Percentiles rank a stretch among this genome's conserved stretches.
Conservation (phyloP, 2,888 invertebrate species). For the Nomada flava region DNA sequence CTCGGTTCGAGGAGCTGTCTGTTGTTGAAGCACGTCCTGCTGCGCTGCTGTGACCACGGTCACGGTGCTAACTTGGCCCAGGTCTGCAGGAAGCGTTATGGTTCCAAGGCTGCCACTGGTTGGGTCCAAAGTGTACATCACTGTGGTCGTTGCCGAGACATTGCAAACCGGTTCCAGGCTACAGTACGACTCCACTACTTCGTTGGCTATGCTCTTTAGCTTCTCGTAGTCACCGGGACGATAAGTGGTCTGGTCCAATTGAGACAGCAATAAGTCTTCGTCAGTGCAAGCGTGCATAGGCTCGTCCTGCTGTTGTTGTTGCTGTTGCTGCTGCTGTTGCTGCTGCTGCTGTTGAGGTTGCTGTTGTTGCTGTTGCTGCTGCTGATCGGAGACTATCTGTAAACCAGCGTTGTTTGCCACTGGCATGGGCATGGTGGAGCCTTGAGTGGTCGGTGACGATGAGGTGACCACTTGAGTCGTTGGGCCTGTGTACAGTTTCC, state of each 20-base stretch:
- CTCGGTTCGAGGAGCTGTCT: constrained; percentile 80
- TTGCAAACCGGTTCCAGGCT: constrained; percentile 87
- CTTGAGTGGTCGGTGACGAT: constrained; percentile 79
- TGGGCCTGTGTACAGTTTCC: constrained; percentile 86
- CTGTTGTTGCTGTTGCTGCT: constrained; percentile 80
- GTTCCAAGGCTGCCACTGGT: constrained; percentile 82
- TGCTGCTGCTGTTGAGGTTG: constrained; percentile 69
- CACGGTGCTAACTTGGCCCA: constrained; percentile 81
- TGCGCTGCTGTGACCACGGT: constrained; percentile 81
- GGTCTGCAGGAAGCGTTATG: constrained; percentile 81
- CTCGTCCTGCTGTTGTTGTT: constrained; percentile 85
- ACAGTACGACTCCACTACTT: constrained; percentile 91
- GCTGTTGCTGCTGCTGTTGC: constrained; percentile 67
- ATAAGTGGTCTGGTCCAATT: constrained; percentile 87
- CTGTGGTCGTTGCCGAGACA: constrained; percentile 80
- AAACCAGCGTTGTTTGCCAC: constrained; percentile 73
- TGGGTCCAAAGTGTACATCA: constrained; percentile 83
- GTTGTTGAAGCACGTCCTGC: constrained; percentile 77
- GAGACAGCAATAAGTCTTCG: constrained; percentile 89
- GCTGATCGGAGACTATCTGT: constrained; percentile 76
- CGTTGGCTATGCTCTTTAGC: constrained; percentile 92
- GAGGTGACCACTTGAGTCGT: constrained; percentile 73
- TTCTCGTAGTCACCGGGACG: constrained; percentile 93
- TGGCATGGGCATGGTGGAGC: constrained; percentile 81
- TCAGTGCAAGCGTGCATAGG: constrained; percentile 87